Percentiles rank a stretch among this genome's conserved stretches.
These are phyloP conservation scores for Rhineura floridana DNA, from an alignment of 2,113 vertebrate genomes.

Conservation along the genomic window DNA sequence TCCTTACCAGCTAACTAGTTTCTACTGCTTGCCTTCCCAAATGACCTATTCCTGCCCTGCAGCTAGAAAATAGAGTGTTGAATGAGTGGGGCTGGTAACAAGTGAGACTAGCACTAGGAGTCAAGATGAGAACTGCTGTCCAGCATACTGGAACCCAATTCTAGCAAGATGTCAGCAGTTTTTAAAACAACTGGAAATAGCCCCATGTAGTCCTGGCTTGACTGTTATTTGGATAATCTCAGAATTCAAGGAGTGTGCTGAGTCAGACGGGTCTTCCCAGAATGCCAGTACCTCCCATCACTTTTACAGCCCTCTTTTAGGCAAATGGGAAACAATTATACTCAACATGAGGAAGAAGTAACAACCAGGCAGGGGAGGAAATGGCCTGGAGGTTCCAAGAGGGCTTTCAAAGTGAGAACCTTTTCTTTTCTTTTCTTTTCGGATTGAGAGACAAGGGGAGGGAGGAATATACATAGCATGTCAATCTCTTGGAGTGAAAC, in stretches of 20 bases:
- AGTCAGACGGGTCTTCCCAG: not conserved
- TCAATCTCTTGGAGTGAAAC: constrained; percentile 61
- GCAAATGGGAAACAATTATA: not conserved
- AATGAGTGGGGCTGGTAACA: not conserved
- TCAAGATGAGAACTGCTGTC: not conserved
- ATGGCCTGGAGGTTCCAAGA: constrained; percentile 52
- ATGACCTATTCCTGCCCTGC: not conserved
- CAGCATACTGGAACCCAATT: not conserved
- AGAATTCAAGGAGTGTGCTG: not conserved
- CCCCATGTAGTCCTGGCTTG: not conserved
- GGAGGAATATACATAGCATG: constrained; percentile 61
- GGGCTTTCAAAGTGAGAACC: constrained; percentile 56
- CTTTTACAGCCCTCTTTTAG: not conserved
- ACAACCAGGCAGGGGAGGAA: not conserved
- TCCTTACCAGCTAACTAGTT: not conserved
- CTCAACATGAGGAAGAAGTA: not conserved
- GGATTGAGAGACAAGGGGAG: constrained; percentile 44
- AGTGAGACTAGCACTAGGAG: not conserved
- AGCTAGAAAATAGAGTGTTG: not conserved
- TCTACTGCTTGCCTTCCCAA: not conserved
- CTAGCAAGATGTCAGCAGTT: not conserved
- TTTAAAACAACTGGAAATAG: not conserved
- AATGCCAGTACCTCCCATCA: not conserved
- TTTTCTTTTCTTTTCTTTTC: too few relatives aligned
- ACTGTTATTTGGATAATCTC: not conserved